Percentiles rank a stretch among this genome's conserved stretches.
Conservation (phyloP, 2,113 vertebrate genomes). For the Haplochromis burtoni region DNA sequence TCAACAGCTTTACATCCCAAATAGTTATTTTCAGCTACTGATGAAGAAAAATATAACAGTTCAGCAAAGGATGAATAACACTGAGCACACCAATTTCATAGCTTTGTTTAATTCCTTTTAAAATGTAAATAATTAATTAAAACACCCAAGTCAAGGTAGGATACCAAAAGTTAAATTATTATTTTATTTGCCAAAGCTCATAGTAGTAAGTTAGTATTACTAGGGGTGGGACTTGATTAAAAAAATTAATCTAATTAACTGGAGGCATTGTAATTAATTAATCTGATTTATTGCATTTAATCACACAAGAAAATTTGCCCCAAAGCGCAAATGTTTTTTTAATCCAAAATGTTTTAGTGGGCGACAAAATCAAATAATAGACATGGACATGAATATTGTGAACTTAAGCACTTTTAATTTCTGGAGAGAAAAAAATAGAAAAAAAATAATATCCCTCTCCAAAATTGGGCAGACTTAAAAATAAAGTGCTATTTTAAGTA, state of each 20-base stretch:
- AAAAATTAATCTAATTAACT: accelerated
- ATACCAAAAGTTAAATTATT: neutral
- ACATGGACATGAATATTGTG: neutral
- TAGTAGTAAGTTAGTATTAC: neutral
- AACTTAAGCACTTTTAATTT: neutral
- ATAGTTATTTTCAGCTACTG: neutral
- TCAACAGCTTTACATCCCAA: neutral
- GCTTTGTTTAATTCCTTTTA: neutral
- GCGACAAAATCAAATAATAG: neutral
- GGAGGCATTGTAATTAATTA: neutral
- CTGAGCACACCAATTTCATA: neutral
- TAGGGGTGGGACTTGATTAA: accelerated
- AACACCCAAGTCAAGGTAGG: neutral
- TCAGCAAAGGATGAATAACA: neutral
- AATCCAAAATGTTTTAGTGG: neutral
- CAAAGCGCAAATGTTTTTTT: neutral
- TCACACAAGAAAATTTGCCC: neutral
- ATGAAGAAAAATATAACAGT: neutral
- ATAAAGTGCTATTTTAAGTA: neutral
- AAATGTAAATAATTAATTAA: neutral
- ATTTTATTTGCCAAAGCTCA: neutral
- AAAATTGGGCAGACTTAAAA: neutral
- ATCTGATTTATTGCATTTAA: neutral
- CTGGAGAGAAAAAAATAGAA: neutral
- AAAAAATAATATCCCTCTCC: neutral